Evolutionary conservation across 2,888 invertebrate species (phyloP), one percentile per base, ranked within the genome.

Genomic region (Brachypalpus laphriformis): DNA sequence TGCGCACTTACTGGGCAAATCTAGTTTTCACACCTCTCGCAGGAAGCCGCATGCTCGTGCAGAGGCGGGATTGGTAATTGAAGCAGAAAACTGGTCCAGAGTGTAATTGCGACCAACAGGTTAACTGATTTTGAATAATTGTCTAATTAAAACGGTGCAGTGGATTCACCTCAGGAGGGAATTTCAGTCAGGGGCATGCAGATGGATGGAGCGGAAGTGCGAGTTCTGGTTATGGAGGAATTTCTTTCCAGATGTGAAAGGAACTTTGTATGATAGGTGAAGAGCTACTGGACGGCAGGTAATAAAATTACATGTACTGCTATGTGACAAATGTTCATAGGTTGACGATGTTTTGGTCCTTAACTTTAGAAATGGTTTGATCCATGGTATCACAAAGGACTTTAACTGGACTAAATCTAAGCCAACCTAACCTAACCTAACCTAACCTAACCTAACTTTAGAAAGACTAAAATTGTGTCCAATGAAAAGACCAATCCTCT

Each of bases 121-220:
- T 85, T 76, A 81, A 85, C 49, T 71, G 85, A 42, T 81, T 71
- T 66, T 76, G 71, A 81, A 76, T 81, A 81, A 81, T 81, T 75
- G 81, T 56, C 81, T 59, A 63, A 85, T 75, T 65, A 65, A 80
- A 80, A 80, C 57, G 34, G 63, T 54, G 37, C 54, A 66, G 34
- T 47, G 59, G 59, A 45, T 11, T 9, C 18, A 16, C 28, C 18
- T 18, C 16, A 34, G 47, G 16, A 16, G 40, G 31, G 40, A 28
- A 16, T 9, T 42, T 7, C 3, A 14, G n/a, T n/a, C 9, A 40
- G 7, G 8, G 8, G 18, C 11, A 25, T 47, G 31, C 45, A 47
- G 25, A 37, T 45, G n/a, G 28, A 25, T 68, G 16, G 31, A 70
- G 42, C 54, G 68, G 68, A 68, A 54, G 56, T 63, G 20, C 14